phyloP scores from a whole-genome alignment of 1,140 invertebrate genomes.

The Bombus affinis region DNA sequence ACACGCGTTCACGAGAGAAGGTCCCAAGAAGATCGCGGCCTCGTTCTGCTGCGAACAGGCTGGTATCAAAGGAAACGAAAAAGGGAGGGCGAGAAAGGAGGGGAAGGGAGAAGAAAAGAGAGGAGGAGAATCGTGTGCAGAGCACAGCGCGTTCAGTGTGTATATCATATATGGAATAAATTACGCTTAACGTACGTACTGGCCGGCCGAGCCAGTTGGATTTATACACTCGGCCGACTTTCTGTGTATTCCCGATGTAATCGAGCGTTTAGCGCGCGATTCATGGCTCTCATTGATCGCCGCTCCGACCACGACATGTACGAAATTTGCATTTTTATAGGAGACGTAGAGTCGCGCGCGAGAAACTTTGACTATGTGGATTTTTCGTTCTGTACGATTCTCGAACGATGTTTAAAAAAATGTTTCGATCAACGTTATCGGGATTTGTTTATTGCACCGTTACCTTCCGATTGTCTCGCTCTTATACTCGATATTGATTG shows the following conservation, averaged over 20 bases:
- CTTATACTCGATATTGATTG: no score
- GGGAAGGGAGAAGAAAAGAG: background rate
- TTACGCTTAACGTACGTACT: conserved; percentile 50
- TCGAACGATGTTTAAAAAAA: no score
- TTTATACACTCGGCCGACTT: conserved; percentile 48
- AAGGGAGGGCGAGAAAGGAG: background rate
- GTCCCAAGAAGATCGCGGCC: conserved; percentile 8
- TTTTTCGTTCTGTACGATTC: no score
- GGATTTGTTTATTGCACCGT: no score
- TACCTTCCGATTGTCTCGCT: no score
- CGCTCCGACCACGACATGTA: background rate
- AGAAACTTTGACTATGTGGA: no score
- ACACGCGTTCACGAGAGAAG: conserved; percentile 55
- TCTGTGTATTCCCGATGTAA: conserved; percentile 44
- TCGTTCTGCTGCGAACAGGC: background rate
- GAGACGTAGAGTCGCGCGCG: no score
- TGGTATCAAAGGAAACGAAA: conserved; percentile 4
- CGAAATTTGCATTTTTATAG: no score
- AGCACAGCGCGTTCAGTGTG: conserved; percentile 16
- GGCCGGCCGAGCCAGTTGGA: conserved; percentile 18
- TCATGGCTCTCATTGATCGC: conserved; percentile 25
- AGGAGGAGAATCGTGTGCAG: background rate
- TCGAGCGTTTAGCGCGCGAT: conserved; percentile 38
- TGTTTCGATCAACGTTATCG: no score
- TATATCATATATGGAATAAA: conserved; percentile 64